Conservation (phyloP, 2,797 vertebrate species). For the Hapalemur alaotrensis region DNA sequence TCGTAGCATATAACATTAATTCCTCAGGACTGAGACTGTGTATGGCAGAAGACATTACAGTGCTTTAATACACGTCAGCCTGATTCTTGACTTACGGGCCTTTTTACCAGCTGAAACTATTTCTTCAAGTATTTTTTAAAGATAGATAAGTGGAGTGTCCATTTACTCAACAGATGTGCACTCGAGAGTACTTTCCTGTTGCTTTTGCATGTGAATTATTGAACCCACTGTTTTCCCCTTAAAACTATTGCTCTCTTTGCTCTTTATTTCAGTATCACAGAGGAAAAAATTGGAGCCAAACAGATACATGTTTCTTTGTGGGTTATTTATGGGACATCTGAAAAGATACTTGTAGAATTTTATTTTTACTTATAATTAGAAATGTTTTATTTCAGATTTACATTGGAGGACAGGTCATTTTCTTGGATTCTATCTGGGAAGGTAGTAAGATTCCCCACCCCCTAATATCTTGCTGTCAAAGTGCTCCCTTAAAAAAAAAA, state of each 20-base stretch:
- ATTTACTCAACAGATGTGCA: background rate
- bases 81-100: background rate
- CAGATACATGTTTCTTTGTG: background rate
- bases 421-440: background rate
- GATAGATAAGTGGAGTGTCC: no score
- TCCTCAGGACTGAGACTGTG: background rate
- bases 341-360: background rate
- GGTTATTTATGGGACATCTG: background rate
- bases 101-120: background rate
- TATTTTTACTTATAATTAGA: background rate
- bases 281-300: background rate
- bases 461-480: background rate
- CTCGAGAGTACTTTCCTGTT: background rate
- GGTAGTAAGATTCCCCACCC: background rate
- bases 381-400: background rate
- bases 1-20: background rate
- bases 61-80: background rate
- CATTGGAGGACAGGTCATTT: background rate
- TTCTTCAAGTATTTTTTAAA: background rate
- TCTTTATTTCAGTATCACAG: background rate
- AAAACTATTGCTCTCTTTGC: background rate
- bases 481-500: background rate
- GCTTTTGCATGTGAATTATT: background rate
- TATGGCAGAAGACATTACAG: background rate
- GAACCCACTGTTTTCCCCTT: background rate